Conservation (phyloP, 2,888 invertebrate species). For the Syritta pipiens region DNA sequence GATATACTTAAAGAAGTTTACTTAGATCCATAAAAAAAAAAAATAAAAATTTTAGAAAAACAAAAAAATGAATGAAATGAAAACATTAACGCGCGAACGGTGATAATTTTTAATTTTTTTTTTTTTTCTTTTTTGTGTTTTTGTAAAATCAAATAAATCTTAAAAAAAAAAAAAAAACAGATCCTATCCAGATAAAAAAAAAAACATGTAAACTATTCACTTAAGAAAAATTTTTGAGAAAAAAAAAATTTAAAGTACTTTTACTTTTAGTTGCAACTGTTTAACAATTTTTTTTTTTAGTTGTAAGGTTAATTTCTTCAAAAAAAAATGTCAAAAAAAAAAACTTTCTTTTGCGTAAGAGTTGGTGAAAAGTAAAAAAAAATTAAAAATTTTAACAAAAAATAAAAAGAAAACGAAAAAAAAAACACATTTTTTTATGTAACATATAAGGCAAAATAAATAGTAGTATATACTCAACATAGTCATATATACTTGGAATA, state of each 20-base stretch:
- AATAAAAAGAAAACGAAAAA: neutral
- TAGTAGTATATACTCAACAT: neutral
- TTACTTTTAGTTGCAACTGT: too few species aligned
- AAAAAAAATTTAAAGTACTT: neutral
- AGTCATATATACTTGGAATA: neutral
- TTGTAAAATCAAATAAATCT: neutral
- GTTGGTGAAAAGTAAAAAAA: neutral
- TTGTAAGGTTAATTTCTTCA: too few species aligned
- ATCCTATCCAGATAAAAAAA: too few species aligned
- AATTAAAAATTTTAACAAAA: neutral
- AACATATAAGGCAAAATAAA: neutral
- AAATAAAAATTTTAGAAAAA: neutral
- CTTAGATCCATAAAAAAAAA: neutral
- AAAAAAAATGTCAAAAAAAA: too few species aligned
- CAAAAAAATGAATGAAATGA: neutral
- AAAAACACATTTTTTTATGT: too few species aligned
- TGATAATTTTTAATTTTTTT: constrained; percentile 27
- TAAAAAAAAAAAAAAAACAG: neutral
- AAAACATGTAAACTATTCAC: too few species aligned
- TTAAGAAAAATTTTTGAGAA: neutral
- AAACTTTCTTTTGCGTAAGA: neutral
- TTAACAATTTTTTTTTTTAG: too few species aligned
- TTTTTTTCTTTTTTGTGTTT: constrained; percentile 1
- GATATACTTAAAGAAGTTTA: neutral
- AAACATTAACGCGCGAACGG: constrained; percentile 34